Conservation (phyloP, 92 coral and sea anemone genomes). For the Epizoanthus ramosus region DNA sequence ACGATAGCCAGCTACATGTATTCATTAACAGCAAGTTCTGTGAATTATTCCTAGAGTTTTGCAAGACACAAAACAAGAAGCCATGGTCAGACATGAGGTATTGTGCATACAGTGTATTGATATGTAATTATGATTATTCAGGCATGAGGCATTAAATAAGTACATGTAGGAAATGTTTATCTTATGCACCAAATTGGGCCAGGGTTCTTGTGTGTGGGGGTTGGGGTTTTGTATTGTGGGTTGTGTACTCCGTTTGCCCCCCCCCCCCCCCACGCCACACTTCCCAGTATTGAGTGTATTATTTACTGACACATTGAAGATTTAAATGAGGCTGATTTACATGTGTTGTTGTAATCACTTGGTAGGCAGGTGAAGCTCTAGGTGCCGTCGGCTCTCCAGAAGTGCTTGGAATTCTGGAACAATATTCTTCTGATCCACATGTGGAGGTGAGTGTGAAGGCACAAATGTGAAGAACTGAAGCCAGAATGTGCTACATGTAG, state of each 20-base stretch:
- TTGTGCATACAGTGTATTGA: too few species aligned
- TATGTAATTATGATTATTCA: too few species aligned
- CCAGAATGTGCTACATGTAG: too few species aligned
- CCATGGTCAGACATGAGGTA: slow-evolving; percentile 99
- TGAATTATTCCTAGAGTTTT: slow-evolving; percentile 67
- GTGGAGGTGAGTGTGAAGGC: slow-evolving; percentile 63
- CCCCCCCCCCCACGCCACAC: too few species aligned
- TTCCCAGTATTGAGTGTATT: too few species aligned
- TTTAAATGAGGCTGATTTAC: background rate
- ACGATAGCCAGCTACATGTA: too few species aligned
- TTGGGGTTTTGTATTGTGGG: background rate
- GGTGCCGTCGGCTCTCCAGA: slow-evolving; percentile 94
- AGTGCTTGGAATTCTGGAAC: slow-evolving; percentile 70
- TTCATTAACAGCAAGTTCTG: background rate
- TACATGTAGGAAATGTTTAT: too few species aligned
- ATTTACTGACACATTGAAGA: too few species aligned
- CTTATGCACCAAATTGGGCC: too few species aligned
- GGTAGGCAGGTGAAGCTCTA: slow-evolving; percentile 98
- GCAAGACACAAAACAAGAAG: slow-evolving; percentile 82
- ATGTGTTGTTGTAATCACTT: background rate
- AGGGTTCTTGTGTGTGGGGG: too few species aligned
- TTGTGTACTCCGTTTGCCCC: background rate
- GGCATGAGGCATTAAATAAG: too few species aligned
- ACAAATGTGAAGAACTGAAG: background rate
- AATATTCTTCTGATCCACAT: slow-evolving; percentile 75